Conservation (phyloP, 1,140 invertebrate species). For the Drosophila ogumai region DNA sequence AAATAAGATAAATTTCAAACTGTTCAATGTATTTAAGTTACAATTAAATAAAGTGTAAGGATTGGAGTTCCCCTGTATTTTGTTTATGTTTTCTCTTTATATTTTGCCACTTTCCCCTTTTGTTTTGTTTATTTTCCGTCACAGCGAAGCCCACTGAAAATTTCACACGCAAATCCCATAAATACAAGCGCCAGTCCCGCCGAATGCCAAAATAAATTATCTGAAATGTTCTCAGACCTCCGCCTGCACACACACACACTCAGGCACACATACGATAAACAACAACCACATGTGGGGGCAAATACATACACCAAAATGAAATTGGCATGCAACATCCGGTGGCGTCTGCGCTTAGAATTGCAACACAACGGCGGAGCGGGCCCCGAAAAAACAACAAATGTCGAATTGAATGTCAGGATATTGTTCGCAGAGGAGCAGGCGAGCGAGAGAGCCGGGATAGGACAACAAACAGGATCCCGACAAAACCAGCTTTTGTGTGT, state of each 20-base stretch:
- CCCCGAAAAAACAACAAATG: constrained; percentile 65
- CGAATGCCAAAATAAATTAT: constrained; percentile 79
- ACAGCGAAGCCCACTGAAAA: constrained; percentile 44
- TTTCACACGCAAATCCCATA: constrained; percentile 76
- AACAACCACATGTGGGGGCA: constrained; percentile 19
- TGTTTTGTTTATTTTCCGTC: constrained; percentile 9
- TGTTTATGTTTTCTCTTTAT: constrained; percentile 28
- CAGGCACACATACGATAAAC: constrained; percentile 19
- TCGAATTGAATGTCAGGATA: constrained; percentile 81
- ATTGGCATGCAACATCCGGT: constrained; percentile 83
- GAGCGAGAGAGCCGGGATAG: not conserved
- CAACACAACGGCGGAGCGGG: constrained; percentile 51
- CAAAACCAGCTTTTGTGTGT: constrained; percentile 49
- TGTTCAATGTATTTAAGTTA: not conserved
- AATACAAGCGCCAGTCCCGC: constrained; percentile 64
- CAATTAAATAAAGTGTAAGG: not conserved
- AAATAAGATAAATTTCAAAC: no score
- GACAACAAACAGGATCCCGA: constrained; percentile 28
- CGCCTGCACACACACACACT: not conserved
- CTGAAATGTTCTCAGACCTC: constrained; percentile 53
- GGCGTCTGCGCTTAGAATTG: constrained; percentile 77
- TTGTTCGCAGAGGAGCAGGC: constrained; percentile 43
- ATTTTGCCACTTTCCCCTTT: constrained; percentile 18
- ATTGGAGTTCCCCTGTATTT: not conserved
- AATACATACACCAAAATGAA: constrained; percentile 60